A percentile compares a stretch with the other conserved stretches of the same genome.
These are phyloP conservation scores for Clepsis dumicolana DNA, from an alignment of 2,888 invertebrate genomes.

Conservation along the genomic window DNA sequence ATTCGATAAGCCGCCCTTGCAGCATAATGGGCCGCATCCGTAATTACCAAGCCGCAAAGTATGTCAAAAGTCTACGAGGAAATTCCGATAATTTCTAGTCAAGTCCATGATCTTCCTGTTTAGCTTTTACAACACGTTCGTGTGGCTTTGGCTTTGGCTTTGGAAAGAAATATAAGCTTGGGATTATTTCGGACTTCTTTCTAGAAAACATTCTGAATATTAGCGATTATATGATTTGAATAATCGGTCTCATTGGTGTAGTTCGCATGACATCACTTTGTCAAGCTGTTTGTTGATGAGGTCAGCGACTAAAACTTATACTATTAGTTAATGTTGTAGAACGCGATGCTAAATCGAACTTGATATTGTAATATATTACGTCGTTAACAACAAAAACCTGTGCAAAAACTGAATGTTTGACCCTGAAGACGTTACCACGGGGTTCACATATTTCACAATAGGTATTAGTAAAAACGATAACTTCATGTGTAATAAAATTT, in stretches of 20 bases:
- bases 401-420: constrained; percentile 29
- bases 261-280: constrained; percentile 39
- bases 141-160: background rate
- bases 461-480: constrained; percentile 3
- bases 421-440: constrained; percentile 4
- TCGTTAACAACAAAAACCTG: constrained; percentile 1
- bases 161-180: background rate
- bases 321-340: constrained; percentile 19
- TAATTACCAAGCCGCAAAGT: constrained; percentile 50
- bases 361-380: constrained; percentile 30
- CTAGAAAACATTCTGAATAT: background rate
- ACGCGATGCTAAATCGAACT: constrained; percentile 16
- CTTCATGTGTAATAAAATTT: background rate
- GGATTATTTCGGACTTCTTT: constrained; percentile 5
- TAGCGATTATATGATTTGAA: background rate
- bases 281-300: constrained; percentile 39
- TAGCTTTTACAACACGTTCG: background rate
- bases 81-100: constrained; percentile 46
- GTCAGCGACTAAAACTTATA: constrained; percentile 36
- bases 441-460: background rate
- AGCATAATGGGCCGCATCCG: constrained; percentile 54
- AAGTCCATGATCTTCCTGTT: constrained; percentile 15
- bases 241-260: constrained; percentile 11
- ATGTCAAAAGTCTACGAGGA: constrained; percentile 51
- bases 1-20: constrained; percentile 71